Percentiles rank a stretch among this genome's conserved stretches.
Conservation (phyloP, 2,888 invertebrate species). For the Drosophila pseudotakahashii region DNA sequence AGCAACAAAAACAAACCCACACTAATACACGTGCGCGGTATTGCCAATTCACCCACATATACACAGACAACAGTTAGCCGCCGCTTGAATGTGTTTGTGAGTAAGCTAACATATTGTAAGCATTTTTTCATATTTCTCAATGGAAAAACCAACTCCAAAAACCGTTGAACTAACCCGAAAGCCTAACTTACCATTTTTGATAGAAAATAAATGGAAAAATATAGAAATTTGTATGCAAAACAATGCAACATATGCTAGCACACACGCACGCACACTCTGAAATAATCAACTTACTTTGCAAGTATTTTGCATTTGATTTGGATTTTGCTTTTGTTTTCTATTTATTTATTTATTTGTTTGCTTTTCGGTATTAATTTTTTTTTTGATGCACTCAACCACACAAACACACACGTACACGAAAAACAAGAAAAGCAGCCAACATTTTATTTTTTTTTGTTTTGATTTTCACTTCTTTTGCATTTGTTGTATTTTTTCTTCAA, state of each 20-base stretch:
- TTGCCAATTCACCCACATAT: slow-evolving; percentile 21
- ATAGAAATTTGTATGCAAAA: slow-evolving; percentile 7
- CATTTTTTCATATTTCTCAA: slow-evolving; percentile 18
- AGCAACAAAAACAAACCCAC: slow-evolving; percentile 36
- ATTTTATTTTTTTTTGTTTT: slow-evolving; percentile 38
- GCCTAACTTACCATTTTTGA: background rate
- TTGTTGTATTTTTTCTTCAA: slow-evolving; percentile 26
- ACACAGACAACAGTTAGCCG: slow-evolving; percentile 35
- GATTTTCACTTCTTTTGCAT: slow-evolving; percentile 19
- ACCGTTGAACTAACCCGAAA: background rate
- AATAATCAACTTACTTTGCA: slow-evolving; percentile 17
- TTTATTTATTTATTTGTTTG: slow-evolving; percentile 26
- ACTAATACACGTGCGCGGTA: slow-evolving; percentile 19
- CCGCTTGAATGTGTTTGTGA: slow-evolving; percentile 27
- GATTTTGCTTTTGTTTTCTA: slow-evolving; percentile 28
- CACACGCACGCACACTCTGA: background rate
- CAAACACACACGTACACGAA: slow-evolving; percentile 44
- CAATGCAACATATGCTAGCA: slow-evolving; percentile 31
- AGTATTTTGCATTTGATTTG: slow-evolving; percentile 20
- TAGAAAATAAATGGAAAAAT: background rate
- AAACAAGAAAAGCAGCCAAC: slow-evolving; percentile 47
- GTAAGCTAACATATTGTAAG: slow-evolving; percentile 72
- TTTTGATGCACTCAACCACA: slow-evolving; percentile 28
- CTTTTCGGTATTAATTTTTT: slow-evolving; percentile 29
- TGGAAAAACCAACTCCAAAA: slow-evolving; percentile 12